phyloP scores from a whole-genome alignment of 2,113 vertebrate species.

The Mustela nigripes region DNA sequence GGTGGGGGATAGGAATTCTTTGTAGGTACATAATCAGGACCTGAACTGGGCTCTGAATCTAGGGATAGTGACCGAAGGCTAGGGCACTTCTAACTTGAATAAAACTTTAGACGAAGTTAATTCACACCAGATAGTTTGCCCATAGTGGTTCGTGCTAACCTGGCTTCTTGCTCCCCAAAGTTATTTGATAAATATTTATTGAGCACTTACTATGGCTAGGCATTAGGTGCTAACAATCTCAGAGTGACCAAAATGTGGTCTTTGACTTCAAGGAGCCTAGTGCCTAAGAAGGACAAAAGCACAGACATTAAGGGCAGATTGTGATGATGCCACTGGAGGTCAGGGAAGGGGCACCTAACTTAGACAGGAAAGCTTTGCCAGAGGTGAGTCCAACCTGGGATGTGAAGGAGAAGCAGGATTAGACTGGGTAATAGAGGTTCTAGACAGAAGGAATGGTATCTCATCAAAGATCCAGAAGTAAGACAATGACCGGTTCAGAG shows the following conservation, averaged over 20 bases:
- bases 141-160: neutral
- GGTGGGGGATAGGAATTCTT: neutral
- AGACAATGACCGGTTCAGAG: neutral
- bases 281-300: neutral
- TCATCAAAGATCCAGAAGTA: neutral
- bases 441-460: neutral
- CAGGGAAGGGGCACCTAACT: neutral
- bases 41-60: neutral
- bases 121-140: neutral
- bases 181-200: slow-evolving; percentile 42
- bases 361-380: neutral
- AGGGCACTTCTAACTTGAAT: neutral
- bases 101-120: neutral
- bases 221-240: neutral
- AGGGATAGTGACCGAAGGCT: neutral
- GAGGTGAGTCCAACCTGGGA: neutral
- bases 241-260: slow-evolving; percentile 4
- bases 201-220: neutral
- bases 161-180: neutral
- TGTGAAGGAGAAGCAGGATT: neutral
- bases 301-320: neutral
- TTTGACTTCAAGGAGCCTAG: slow-evolving; percentile 28
- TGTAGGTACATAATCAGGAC: neutral
- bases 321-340: neutral
- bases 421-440: neutral